These are phyloP conservation scores for Caenorhabditis sp. DNA, from an alignment of 2,888 invertebrate species.

Conservation along the genomic window DNA sequence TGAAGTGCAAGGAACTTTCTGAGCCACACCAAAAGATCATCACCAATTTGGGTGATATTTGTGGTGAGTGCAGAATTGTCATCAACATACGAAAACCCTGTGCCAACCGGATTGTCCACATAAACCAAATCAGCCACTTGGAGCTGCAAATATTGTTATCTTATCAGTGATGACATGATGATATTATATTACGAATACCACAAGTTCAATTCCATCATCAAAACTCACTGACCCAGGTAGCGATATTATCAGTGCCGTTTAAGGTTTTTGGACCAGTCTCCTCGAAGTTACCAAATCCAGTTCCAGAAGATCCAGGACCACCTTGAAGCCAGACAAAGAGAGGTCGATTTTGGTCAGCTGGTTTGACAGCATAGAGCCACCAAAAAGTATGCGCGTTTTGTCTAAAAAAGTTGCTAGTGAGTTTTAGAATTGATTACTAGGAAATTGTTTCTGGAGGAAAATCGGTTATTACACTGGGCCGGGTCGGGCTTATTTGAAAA, in stretches of 20 bases:
- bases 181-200: neutral
- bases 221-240: slow-evolving; percentile 79
- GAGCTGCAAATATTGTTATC: slow-evolving; percentile 74
- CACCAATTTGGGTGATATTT: slow-evolving; percentile 75
- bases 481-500: no score
- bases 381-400: slow-evolving; percentile 51
- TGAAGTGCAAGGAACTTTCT: slow-evolving; percentile 78
- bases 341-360: slow-evolving; percentile 74
- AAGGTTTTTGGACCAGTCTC: slow-evolving; percentile 82
- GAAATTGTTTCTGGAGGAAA: no score
- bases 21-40: slow-evolving; percentile 82
- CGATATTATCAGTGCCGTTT: slow-evolving; percentile 78
- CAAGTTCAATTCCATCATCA: neutral
- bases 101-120: slow-evolving; percentile 89
- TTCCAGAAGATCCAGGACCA: slow-evolving; percentile 84
- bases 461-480: no score
- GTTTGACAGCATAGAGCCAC: slow-evolving; percentile 80
- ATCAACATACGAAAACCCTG: slow-evolving; percentile 81
- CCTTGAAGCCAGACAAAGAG: slow-evolving; percentile 86
- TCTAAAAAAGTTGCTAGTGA: slow-evolving; percentile 7
- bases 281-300: slow-evolving; percentile 86
- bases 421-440: no score
- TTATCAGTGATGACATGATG: neutral
- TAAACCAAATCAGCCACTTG: slow-evolving; percentile 84
- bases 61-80: slow-evolving; percentile 64